Evolutionary conservation across 2,888 invertebrate species (phyloP).

Genomic region (Malthinus flaveolus): DNA sequence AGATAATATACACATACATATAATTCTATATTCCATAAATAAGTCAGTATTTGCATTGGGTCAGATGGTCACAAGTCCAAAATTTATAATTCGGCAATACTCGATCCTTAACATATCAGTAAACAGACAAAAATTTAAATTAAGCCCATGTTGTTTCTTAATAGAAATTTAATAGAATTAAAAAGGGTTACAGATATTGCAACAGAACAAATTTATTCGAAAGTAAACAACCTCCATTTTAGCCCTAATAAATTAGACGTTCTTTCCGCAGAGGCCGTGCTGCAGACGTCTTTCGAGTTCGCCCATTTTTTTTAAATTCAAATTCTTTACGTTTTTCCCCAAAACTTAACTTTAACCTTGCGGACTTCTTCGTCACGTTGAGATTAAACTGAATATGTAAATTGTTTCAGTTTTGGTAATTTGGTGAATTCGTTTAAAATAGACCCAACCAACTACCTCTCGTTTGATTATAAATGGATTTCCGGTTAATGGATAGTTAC

Average conservation of each 20-base stretch:
- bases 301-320: too few relatives aligned
- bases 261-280: too few relatives aligned
- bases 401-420: constrained; percentile 26
- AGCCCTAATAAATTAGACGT: too few relatives aligned
- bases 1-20: constrained; percentile 23
- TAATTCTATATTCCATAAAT: constrained; percentile 24
- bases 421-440: constrained; percentile 16
- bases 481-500: not conserved
- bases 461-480: not conserved
- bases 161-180: not conserved
- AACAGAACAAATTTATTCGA: not conserved
- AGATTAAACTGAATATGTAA: constrained; percentile 10
- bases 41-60: constrained; percentile 35
- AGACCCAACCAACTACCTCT: not conserved
- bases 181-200: not conserved
- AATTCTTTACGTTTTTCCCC: not conserved
- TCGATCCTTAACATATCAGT: not conserved
- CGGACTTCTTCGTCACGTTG: constrained; percentile 29
- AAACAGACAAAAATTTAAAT: not conserved
- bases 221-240: too few relatives aligned
- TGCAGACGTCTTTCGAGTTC: too few relatives aligned
- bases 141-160: not conserved
- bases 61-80: constrained; percentile 41
- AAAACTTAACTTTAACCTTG: constrained; percentile 30
- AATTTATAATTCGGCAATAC: constrained; percentile 21